phyloP scores from a whole-genome alignment of 2,113 vertebrate genomes.

The Elanoides forficatus region DNA sequence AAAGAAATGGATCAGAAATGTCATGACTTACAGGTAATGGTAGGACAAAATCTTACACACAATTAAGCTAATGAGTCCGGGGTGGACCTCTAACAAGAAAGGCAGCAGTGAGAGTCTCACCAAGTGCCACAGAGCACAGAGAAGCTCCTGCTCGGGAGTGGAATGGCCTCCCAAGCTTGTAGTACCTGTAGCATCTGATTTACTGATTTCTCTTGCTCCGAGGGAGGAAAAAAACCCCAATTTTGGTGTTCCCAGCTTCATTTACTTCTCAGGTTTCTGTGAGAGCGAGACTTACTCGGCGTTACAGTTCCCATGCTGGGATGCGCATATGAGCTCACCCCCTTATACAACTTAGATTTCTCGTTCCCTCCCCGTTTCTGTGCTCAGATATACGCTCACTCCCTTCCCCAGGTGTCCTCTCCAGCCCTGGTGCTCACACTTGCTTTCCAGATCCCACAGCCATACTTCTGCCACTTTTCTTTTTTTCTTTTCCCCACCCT shows the following conservation, averaged over 20 bases:
- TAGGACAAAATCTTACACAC: background rate
- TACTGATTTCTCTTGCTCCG: background rate
- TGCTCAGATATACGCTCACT: fast-evolving
- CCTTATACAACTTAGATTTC: fast-evolving
- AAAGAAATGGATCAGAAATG: background rate
- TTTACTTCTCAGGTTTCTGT: background rate
- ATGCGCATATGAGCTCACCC: background rate
- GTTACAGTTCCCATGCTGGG: fast-evolving
- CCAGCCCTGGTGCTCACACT: background rate
- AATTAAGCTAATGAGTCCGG: background rate
- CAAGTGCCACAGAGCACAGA: background rate
- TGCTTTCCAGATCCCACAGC: background rate
- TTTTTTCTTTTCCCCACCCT: fast-evolving
- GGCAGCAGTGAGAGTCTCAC: background rate
- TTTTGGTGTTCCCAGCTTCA: background rate
- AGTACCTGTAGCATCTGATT: background rate
- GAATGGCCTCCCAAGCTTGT: background rate
- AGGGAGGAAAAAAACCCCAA: background rate
- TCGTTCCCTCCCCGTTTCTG: fast-evolving
- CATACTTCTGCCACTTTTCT: background rate
- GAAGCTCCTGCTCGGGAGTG: background rate
- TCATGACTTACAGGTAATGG: background rate
- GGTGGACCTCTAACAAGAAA: background rate
- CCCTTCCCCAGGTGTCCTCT: background rate
- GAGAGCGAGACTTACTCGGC: background rate